These are phyloP conservation scores for Oscheius sp. DNA, from an alignment of 1,140 invertebrate genomes.

Conservation along the genomic window DNA sequence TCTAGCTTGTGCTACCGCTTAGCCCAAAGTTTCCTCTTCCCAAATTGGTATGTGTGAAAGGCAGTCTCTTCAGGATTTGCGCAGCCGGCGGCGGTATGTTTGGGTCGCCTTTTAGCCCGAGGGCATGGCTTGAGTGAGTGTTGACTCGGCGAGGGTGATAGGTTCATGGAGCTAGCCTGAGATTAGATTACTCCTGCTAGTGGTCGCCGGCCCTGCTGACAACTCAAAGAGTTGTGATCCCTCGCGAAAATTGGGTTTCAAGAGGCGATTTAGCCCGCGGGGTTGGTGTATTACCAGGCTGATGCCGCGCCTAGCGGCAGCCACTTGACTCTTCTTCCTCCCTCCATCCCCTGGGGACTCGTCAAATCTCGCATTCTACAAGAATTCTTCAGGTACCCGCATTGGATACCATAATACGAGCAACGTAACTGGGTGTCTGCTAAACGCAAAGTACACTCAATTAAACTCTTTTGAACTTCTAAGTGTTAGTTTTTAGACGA, in stretches of 20 bases:
- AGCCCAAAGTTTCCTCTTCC: not conserved
- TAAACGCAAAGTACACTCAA: too few species aligned
- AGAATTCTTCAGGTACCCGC: too few species aligned
- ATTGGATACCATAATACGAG: too few species aligned
- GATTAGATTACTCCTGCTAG: conserved; percentile 9
- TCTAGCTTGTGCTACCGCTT: not conserved
- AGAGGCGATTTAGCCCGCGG: conserved; percentile 12
- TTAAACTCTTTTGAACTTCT: too few species aligned
- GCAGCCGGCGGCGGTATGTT: too few species aligned
- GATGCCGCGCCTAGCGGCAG: not conserved
- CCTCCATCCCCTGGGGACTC: too few species aligned
- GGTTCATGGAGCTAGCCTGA: not conserved
- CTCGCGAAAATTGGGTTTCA: conserved; percentile 11
- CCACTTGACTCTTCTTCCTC: not conserved
- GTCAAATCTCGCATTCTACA: too few species aligned
- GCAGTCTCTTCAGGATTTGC: not conserved
- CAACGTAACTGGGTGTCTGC: too few species aligned
- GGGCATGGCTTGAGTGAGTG: not conserved
- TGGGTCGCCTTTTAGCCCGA: not conserved
- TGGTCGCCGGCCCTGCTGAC: not conserved
- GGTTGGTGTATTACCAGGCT: conserved; percentile 8
- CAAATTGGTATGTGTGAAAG: not conserved
- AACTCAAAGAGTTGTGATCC: conserved; percentile 13
- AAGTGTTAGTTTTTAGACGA: too few species aligned
- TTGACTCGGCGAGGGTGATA: not conserved